Evolutionary conservation across 2,797 vertebrate species (phyloP).

Genomic region (Catostomus latipinnis): DNA sequence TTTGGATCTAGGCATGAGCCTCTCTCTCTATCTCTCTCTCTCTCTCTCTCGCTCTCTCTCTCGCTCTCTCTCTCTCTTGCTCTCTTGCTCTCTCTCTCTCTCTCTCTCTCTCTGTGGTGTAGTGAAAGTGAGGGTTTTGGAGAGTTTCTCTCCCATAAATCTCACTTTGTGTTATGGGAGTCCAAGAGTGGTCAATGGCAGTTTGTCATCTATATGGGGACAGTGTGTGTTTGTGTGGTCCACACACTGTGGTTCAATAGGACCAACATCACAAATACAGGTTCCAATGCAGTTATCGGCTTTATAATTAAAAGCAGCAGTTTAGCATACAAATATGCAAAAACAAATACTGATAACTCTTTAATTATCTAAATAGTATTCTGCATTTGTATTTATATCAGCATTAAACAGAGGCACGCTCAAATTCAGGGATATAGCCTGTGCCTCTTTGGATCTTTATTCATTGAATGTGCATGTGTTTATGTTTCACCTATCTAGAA

Average conservation of each 20-base stretch:
- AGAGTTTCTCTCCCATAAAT: slow-evolving; percentile 53
- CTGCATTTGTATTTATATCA: neutral
- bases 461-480: neutral
- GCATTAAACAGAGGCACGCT: neutral
- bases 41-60: neutral
- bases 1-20: neutral
- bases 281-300: slow-evolving; percentile 6
- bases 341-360: slow-evolving; percentile 25
- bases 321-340: neutral
- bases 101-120: slow-evolving; percentile 10
- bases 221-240: slow-evolving; percentile 51
- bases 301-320: neutral
- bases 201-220: slow-evolving; percentile 41
- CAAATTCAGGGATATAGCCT: neutral
- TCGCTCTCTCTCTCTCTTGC: neutral
- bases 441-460: neutral
- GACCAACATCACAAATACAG: slow-evolving; percentile 24
- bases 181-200: slow-evolving; percentile 45
- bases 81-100: neutral
- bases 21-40: neutral
- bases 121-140: slow-evolving; percentile 43
- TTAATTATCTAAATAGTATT: slow-evolving; percentile 58
- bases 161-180: slow-evolving; percentile 45
- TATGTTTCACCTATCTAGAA: neutral
- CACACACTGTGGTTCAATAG: slow-evolving; percentile 21